phyloP scores from a whole-genome alignment of 2,888 invertebrate species.

The Xylophagus ater region DNA sequence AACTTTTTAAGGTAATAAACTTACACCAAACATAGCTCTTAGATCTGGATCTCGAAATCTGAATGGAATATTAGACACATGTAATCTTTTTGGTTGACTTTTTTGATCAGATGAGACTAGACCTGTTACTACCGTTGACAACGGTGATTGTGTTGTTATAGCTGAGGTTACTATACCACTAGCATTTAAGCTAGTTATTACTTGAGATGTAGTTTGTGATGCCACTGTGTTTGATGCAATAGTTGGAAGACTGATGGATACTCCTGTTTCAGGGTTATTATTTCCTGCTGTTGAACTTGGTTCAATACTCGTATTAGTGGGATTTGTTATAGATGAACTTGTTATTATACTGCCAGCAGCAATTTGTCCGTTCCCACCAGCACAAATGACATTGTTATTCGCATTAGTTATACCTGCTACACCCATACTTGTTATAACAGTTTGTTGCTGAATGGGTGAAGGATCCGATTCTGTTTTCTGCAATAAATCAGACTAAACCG shows the following conservation, averaged over 20 bases:
- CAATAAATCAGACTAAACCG: slow-evolving; percentile 45
- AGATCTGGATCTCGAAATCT: slow-evolving; percentile 98
- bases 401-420: slow-evolving; percentile 19
- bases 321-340: slow-evolving; percentile 18
- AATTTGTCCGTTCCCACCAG: slow-evolving; percentile 6
- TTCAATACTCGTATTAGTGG: slow-evolving; percentile 13
- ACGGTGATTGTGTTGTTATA: slow-evolving; percentile 39
- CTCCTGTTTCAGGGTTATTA: slow-evolving; percentile 23
- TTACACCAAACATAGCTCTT: slow-evolving; percentile 95
- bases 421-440: slow-evolving; percentile 27
- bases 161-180: slow-evolving; percentile 27
- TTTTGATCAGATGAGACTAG: slow-evolving; percentile 48
- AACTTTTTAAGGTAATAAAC: slow-evolving; percentile 35
- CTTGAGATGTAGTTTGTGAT: slow-evolving; percentile 30
- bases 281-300: slow-evolving; percentile 27
- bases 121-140: slow-evolving; percentile 37
- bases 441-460: slow-evolving; percentile 22
- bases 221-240: slow-evolving; percentile 23
- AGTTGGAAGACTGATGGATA: slow-evolving; percentile 12
- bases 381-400: slow-evolving; percentile 19
- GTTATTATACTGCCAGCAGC: slow-evolving; percentile 13
- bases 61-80: slow-evolving; percentile 99
- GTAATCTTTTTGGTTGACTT: slow-evolving; percentile 83
- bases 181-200: slow-evolving; percentile 31
- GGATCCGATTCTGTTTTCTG: slow-evolving; percentile 50